Base-by-base conservation (phyloP, 2,113 vertebrate genomes). In the Corythornis madagascariensis region DNA sequence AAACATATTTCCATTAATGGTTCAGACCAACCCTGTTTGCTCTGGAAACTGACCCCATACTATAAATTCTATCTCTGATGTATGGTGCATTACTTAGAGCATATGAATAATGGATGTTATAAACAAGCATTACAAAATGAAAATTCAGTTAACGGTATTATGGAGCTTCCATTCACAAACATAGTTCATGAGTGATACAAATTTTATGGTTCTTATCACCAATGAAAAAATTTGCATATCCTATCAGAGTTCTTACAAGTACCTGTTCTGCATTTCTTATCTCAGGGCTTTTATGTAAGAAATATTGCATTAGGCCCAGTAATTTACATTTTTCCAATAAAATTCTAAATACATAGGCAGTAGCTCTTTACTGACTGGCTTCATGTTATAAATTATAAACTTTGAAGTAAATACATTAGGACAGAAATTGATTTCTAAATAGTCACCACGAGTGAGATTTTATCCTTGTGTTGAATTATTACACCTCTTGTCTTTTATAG, bases 321-420 rank as follows among this genome's bases (percentile, higher is more conserved):
- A 61, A 93, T 92, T 88, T 92, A 86, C 77, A 86, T 93, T 95
- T 96, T 90, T 82, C 60, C 78, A 88, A 94, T 96, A 86, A 79
- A 90, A 89, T 28, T 93, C 66, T 79, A 86, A 89, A 92, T 87
- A 65, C 33, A 66, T 90, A 81, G 84, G 81, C 93, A 95, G 45
- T 66, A 82, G 57, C 53, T 93, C 83, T 86, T 86, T 72, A 81
- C 63, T 80, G 53, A 80, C 76, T 86, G 22, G 24, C 61, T 92
- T 82, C 45, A 63, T 29, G 14, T 29, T 63, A 72, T 69, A 95
- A 93, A 84, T 89, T 90, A 78, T 40, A 76, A 84, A 13, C 71
- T 79, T 70, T 31, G 57, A 61, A 83, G 73, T 56, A 93, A 90
- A 86, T 59, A 81, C 25, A 65, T 88, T 59, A 84, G 48, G 77